phyloP scores from a whole-genome alignment of 1,140 invertebrate genomes.

The Eubasilissa regina region DNA sequence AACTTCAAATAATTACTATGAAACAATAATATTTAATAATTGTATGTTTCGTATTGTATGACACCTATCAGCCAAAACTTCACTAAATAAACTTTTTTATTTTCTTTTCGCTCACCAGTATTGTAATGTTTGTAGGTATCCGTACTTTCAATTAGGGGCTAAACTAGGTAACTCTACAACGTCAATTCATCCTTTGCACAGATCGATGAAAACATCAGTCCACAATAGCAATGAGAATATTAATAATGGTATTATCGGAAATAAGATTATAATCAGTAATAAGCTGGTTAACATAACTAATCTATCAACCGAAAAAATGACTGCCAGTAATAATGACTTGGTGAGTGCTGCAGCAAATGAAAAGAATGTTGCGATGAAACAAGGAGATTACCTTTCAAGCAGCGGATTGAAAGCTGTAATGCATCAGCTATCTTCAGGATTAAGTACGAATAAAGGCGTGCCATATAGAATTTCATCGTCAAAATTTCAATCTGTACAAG shows the following conservation, averaged over 20 bases:
- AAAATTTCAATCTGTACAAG: constrained; percentile 58
- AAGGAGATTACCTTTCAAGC: constrained; percentile 44
- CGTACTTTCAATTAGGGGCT: constrained; percentile 57
- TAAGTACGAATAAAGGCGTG: constrained; percentile 30
- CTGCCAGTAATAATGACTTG: constrained; percentile 21
- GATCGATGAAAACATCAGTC: constrained; percentile 51
- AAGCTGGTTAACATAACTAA: constrained; percentile 59
- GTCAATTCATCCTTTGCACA: constrained; percentile 46
- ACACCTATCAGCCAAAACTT: too few relatives aligned
- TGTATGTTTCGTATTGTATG: too few relatives aligned
- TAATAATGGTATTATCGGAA: constrained; percentile 52
- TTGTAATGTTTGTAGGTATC: constrained; percentile 48
- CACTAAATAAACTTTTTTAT: too few relatives aligned
- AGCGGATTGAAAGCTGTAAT: constrained; percentile 39
- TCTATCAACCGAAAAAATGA: constrained; percentile 45
- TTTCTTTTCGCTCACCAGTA: too few relatives aligned
- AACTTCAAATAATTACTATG: too few relatives aligned
- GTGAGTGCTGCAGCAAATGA: neutral
- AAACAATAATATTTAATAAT: too few relatives aligned
- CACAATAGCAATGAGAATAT: constrained; percentile 52
- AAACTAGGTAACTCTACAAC: constrained; percentile 52
- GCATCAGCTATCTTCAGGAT: constrained; percentile 38
- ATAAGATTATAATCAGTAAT: constrained; percentile 58
- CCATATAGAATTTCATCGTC: constrained; percentile 41
- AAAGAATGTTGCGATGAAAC: neutral